A percentile compares a stretch with the other conserved stretches of the same genome.
Evolutionary conservation across 2,113 vertebrate species (phyloP).

Genomic region (Marmota flaviventris): DNA sequence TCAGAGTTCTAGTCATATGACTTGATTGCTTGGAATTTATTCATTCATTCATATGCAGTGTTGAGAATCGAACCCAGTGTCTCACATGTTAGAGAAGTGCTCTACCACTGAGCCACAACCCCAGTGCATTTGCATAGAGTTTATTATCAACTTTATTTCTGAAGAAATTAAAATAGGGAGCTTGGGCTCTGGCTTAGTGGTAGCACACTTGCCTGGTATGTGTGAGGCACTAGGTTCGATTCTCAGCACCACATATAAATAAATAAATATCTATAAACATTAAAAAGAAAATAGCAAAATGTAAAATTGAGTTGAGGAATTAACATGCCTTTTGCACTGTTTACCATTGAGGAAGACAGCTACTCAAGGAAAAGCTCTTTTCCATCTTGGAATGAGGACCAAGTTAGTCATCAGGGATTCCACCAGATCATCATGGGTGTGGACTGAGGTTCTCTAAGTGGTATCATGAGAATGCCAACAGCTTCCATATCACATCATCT

Average conservation of each 20-base stretch:
- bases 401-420: background rate
- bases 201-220: too few relatives aligned
- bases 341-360: constrained; percentile 43
- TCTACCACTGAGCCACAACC: too few relatives aligned
- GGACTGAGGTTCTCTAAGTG: background rate
- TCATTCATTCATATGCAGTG: too few relatives aligned
- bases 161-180: constrained; percentile 31
- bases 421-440: background rate
- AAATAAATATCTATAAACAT: too few relatives aligned
- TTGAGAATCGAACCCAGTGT: too few relatives aligned
- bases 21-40: background rate
- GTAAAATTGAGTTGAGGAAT: constrained; percentile 48
- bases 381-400: background rate
- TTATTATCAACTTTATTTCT: constrained; percentile 44
- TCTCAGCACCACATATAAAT: too few relatives aligned
- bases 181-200: too few relatives aligned
- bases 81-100: too few relatives aligned
- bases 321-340: background rate
- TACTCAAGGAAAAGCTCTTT: background rate
- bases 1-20: background rate
- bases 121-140: too few relatives aligned
- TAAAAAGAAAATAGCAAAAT: constrained; percentile 22
- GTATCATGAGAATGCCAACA: background rate
- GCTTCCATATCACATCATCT: background rate
- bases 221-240: too few relatives aligned